Conservation (phyloP, 2,797 vertebrate species). For the Malacoraja senta region DNA sequence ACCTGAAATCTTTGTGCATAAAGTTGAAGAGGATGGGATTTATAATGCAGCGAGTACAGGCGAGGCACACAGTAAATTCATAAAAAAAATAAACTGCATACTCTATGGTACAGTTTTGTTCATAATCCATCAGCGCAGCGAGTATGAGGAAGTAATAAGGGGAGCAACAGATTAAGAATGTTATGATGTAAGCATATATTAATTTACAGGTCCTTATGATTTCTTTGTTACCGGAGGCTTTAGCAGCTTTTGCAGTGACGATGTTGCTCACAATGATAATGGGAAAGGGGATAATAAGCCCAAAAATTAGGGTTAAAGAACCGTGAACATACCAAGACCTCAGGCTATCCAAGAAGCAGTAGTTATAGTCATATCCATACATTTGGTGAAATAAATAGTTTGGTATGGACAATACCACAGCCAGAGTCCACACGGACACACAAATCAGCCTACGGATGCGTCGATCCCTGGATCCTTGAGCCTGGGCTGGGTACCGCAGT, state of each 20-base stretch:
- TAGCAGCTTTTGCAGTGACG: constrained; percentile 64
- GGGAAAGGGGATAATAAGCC: constrained; percentile 73
- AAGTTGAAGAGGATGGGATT: constrained; percentile 96
- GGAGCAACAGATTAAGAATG: constrained; percentile 79
- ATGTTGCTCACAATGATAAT: constrained; percentile 75
- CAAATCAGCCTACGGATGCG: constrained; percentile 63
- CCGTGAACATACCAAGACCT: constrained; percentile 54
- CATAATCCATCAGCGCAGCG: constrained; percentile 63
- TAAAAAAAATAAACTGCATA: constrained; percentile 75
- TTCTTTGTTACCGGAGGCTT: constrained; percentile 53
- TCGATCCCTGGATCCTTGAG: constrained; percentile 63
- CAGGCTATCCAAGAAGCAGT: constrained; percentile 75
- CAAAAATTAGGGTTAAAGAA: constrained; percentile 64
- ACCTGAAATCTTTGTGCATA: constrained; percentile 79
- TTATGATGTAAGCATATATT: constrained; percentile 72
- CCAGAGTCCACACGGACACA: constrained; percentile 65
- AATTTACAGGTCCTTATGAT: constrained; percentile 67
- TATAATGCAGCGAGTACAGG: constrained; percentile 76
- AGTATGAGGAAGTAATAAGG: constrained; percentile 72
- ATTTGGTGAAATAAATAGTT: constrained; percentile 79
- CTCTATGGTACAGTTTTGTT: constrained; percentile 66
- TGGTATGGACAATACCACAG: constrained; percentile 67
- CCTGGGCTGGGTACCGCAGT: constrained; percentile 55
- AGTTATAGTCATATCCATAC: constrained; percentile 65
- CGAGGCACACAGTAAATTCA: constrained; percentile 69